Conservation (phyloP, 2,797 vertebrate species). For the Oreonectes daqikongensis region DNA sequence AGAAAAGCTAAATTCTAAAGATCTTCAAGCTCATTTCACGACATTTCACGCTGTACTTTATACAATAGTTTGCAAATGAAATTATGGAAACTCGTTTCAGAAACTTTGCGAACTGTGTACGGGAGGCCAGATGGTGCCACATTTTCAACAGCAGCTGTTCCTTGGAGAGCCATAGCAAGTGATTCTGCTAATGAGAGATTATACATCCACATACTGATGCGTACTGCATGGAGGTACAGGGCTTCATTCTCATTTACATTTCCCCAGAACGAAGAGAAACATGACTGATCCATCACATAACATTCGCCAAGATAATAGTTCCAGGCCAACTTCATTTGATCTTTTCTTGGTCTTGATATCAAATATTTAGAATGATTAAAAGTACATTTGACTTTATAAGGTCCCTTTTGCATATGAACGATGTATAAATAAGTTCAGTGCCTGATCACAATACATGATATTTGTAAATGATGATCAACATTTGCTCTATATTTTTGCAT, state of each 20-base stretch:
- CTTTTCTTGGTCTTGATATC: neutral
- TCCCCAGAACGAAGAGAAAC: neutral
- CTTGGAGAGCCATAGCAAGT: neutral
- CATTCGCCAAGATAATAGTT: neutral
- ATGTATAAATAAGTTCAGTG: no score
- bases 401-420: no score
- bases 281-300: conserved; percentile 3
- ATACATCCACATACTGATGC: neutral
- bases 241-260: conserved; percentile 3
- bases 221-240: neutral
- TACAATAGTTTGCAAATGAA: neutral
- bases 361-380: neutral
- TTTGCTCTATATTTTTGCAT: no score
- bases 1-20: no score
- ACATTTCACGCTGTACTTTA: neutral
- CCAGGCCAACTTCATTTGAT: neutral
- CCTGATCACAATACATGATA: no score
- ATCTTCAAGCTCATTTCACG: neutral
- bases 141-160: conserved; percentile 24
- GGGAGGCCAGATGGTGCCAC: conserved; percentile 16
- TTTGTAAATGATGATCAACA: no score
- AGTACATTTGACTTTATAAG: no score
- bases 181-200: conserved; percentile 18
- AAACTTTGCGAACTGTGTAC: conserved; percentile 9
- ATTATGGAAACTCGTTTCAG: neutral